phyloP scores from a whole-genome alignment of 2,888 invertebrate genomes.

The Tenthredo distinguenda region DNA sequence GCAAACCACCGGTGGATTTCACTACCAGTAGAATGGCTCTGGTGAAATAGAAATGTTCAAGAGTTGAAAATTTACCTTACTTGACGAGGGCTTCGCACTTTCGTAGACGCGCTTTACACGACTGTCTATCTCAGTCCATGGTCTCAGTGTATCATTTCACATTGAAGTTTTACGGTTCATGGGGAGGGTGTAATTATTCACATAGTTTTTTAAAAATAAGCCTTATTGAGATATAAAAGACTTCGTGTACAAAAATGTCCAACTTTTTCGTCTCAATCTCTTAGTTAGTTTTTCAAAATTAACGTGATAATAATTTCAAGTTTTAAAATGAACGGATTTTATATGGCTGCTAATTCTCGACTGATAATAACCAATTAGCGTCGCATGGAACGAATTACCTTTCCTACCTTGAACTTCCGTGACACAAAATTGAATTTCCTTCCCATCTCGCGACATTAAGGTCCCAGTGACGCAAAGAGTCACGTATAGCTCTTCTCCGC shows the following conservation, averaged over 20 bases:
- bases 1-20: not conserved
- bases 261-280: not conserved
- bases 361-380: constrained; percentile 26
- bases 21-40: not conserved
- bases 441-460: constrained; percentile 1
- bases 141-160: no score
- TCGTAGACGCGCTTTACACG: not conserved
- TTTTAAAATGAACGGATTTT: not conserved
- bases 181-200: not conserved
- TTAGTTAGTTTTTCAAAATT: not conserved
- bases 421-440: constrained; percentile 14
- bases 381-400: not conserved
- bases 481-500: constrained; percentile 7
- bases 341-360: not conserved
- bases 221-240: not conserved
- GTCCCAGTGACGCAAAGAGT: constrained; percentile 14
- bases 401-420: constrained; percentile 21
- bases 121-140: not conserved
- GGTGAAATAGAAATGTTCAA: constrained; percentile 12
- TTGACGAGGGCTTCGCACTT: constrained; percentile 35
- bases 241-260: not conserved
- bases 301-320: not conserved
- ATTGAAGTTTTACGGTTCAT: not conserved
- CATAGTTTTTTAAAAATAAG: not conserved
- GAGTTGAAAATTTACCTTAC: not conserved